Percentiles rank a stretch among this genome's conserved stretches.
Conservation (phyloP, 1,140 invertebrate species). For the Sweltsa coloradensis region DNA sequence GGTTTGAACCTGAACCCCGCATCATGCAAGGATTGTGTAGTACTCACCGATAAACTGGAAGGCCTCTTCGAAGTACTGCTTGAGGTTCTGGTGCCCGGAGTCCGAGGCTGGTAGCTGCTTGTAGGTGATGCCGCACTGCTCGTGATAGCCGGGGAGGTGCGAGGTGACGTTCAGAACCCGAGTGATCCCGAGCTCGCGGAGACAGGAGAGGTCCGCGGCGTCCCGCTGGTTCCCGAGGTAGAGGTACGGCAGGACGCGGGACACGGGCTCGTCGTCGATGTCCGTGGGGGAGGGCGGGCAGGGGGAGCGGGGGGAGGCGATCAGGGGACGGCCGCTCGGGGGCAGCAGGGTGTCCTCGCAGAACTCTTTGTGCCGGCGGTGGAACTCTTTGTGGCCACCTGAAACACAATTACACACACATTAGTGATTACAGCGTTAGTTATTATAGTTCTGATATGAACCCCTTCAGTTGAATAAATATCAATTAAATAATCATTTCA, state of each 20-base stretch:
- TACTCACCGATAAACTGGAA: conserved; percentile 82
- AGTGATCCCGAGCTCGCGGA: conserved; percentile 51
- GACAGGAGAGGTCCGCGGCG: conserved; percentile 56
- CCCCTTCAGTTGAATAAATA: too few relatives aligned
- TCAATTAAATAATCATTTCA: too few relatives aligned
- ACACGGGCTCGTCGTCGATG: conserved; percentile 65
- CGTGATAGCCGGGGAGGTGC: conserved; percentile 57
- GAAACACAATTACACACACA: too few relatives aligned
- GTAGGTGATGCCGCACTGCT: conserved; percentile 59
- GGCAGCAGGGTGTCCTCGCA: conserved; percentile 46
- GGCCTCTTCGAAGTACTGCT: conserved; percentile 85
- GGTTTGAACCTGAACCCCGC: too few relatives aligned
- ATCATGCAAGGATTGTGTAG: too few relatives aligned
- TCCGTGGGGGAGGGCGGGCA: conserved; percentile 31
- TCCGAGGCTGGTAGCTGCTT: conserved; percentile 74
- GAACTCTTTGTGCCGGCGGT: conserved; percentile 45
- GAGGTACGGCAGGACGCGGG: conserved; percentile 73
- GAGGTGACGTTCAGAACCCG: conserved; percentile 76
- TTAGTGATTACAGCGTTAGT: too few relatives aligned
- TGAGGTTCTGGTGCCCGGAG: conserved; percentile 77
- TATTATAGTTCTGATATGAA: too few relatives aligned
- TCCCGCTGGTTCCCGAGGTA: conserved; percentile 79
- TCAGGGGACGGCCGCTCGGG: conserved; percentile 8
- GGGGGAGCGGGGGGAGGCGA: conserved; percentile 23
- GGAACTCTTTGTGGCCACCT: conserved; percentile 60